Conservation (phyloP, 92 coral and sea anemone genomes). For the Paragorgia papillata region DNA sequence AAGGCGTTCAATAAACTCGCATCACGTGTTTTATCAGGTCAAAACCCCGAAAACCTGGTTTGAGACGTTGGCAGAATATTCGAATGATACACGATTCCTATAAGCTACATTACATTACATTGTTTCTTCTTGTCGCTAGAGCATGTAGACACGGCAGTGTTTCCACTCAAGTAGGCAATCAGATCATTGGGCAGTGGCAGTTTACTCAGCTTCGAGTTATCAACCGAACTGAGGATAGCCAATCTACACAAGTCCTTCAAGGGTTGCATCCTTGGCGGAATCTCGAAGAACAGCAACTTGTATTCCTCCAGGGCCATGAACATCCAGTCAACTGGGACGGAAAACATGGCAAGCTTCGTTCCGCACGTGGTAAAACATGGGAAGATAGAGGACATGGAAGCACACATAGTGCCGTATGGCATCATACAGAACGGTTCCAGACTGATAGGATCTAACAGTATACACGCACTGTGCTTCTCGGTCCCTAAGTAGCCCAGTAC, state of each 20-base stretch:
- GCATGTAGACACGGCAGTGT: too few relatives aligned
- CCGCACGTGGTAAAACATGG: conserved; percentile 27
- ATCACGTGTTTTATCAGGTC: too few relatives aligned
- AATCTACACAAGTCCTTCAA: conserved; percentile 28
- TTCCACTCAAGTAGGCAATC: conserved; percentile 5
- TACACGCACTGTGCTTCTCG: neutral
- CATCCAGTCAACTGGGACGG: neutral
- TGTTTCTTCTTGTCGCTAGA: too few relatives aligned
- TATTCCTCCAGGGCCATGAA: neutral
- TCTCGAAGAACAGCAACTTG: conserved; percentile 23
- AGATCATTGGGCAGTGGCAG: conserved; percentile 25
- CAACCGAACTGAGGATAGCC: conserved; percentile 8
- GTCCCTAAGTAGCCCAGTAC: conserved; percentile 4
- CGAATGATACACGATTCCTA: too few relatives aligned
- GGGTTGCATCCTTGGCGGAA: neutral
- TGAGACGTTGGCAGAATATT: too few relatives aligned
- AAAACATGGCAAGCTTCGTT: conserved; percentile 16
- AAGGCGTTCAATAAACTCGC: too few relatives aligned
- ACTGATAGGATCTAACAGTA: conserved; percentile 12
- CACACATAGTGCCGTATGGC: conserved; percentile 16
- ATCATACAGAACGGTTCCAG: conserved; percentile 13
- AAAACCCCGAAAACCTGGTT: too few relatives aligned
- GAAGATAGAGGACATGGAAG: conserved; percentile 5
- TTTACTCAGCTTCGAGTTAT: conserved; percentile 22
- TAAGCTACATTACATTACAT: too few relatives aligned